phyloP scores from a whole-genome alignment of 2,797 vertebrate species.

The Acanthurus leucopareius region DNA sequence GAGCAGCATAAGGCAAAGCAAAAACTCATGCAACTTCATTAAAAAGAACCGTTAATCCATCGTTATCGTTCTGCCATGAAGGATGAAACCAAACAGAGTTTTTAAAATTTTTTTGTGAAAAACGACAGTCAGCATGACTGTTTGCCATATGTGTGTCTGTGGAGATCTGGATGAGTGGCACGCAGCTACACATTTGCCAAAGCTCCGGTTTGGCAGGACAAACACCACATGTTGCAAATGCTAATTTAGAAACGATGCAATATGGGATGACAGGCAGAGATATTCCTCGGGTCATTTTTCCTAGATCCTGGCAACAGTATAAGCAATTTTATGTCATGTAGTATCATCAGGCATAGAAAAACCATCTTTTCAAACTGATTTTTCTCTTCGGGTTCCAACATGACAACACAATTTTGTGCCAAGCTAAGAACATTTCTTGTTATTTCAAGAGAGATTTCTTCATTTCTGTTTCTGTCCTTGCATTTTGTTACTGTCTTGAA shows the following conservation, averaged over 20 bases:
- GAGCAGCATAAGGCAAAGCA: slow-evolving; percentile 68
- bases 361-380: background rate
- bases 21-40: slow-evolving; percentile 63
- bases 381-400: background rate
- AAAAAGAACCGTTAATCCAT: slow-evolving; percentile 21
- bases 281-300: background rate
- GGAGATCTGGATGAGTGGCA: slow-evolving; percentile 55
- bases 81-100: slow-evolving; percentile 36
- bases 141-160: slow-evolving; percentile 53
- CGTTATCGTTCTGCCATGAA: slow-evolving; percentile 31
- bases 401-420: background rate
- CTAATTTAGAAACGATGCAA: slow-evolving; percentile 31
- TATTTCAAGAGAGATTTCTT: background rate
- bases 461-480: background rate
- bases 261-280: slow-evolving; percentile 12
- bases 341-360: background rate
- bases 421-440: background rate
- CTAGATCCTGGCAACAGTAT: background rate
- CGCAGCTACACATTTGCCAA: slow-evolving; percentile 23
- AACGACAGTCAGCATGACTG: slow-evolving; percentile 26
- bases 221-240: slow-evolving; percentile 24
- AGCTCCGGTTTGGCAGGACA: slow-evolving; percentile 25
- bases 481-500: background rate
- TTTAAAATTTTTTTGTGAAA: background rate
- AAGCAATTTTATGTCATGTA: background rate